A percentile compares a stretch with the other conserved stretches of the same genome.
These are phyloP conservation scores for Orycteropus afer DNA, from an alignment of 2,113 vertebrate genomes.

Conservation along the genomic window DNA sequence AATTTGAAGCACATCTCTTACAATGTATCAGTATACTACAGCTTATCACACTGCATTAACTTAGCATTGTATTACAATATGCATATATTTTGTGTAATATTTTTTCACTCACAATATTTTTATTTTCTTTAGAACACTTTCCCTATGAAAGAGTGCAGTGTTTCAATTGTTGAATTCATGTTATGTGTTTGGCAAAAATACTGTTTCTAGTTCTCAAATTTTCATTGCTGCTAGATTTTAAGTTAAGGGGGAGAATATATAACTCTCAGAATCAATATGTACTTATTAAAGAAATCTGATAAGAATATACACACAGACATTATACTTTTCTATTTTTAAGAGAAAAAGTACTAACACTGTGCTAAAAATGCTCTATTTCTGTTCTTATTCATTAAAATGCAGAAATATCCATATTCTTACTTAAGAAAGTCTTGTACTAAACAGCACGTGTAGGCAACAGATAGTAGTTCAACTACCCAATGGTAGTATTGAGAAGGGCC, in stretches of 20 bases:
- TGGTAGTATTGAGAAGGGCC: not conserved
- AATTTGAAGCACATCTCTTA: not conserved
- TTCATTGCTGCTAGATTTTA: not conserved
- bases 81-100: not conserved
- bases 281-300: not conserved
- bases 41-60: not conserved
- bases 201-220: not conserved
- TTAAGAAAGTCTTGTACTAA: not conserved
- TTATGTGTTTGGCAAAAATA: not conserved
- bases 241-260: not conserved
- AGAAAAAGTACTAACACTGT: not conserved
- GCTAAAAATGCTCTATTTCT: not conserved
- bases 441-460: not conserved
- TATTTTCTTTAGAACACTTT: not conserved
- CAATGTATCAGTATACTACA: not conserved
- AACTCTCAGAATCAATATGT: not conserved
- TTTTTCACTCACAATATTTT: not conserved
- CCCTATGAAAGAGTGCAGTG: not conserved
- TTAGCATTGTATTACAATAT: not conserved
- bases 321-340: not conserved
- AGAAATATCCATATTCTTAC: not conserved
- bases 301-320: not conserved
- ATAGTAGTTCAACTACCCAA: not conserved
- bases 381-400: not conserved
- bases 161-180: not conserved